Conservation (phyloP, 2,888 invertebrate genomes). For the Lycophotia porphyrea region DNA sequence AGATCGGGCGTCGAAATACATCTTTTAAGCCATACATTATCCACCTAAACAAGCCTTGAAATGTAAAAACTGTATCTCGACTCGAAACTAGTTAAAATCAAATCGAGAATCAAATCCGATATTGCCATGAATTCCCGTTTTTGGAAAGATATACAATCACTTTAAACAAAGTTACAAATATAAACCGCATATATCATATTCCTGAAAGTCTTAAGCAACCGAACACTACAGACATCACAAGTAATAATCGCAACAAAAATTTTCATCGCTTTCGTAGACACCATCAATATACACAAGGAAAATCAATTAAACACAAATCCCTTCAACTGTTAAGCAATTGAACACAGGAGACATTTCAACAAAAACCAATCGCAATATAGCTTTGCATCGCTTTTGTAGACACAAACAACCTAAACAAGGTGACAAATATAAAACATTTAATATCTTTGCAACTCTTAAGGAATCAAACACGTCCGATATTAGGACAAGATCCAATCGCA, state of each 20-base stretch:
- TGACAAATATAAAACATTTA: too few relatives aligned
- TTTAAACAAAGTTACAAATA: background rate
- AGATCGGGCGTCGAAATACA: conserved; percentile 3
- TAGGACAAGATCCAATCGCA: background rate
- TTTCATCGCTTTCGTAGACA: background rate
- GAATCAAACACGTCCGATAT: background rate
- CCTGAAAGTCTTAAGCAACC: background rate
- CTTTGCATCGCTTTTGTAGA: conserved; percentile 3
- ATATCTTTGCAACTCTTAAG: background rate
- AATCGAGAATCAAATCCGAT: background rate
- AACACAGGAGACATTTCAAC: background rate
- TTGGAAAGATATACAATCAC: background rate
- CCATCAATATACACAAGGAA: background rate
- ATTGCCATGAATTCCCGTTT: conserved; percentile 1
- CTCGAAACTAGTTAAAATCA: conserved; percentile 4
- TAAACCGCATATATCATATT: conserved; percentile 4
- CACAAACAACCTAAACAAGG: background rate
- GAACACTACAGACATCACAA: background rate
- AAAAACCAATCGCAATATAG: background rate
- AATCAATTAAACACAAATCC: background rate
- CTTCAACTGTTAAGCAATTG: background rate
- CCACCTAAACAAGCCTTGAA: background rate
- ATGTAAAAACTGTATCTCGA: background rate
- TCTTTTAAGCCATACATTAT: background rate
- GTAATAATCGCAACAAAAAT: background rate